Conservation (phyloP, 2,888 invertebrate species). For the Chydorus sphaericus region DNA sequence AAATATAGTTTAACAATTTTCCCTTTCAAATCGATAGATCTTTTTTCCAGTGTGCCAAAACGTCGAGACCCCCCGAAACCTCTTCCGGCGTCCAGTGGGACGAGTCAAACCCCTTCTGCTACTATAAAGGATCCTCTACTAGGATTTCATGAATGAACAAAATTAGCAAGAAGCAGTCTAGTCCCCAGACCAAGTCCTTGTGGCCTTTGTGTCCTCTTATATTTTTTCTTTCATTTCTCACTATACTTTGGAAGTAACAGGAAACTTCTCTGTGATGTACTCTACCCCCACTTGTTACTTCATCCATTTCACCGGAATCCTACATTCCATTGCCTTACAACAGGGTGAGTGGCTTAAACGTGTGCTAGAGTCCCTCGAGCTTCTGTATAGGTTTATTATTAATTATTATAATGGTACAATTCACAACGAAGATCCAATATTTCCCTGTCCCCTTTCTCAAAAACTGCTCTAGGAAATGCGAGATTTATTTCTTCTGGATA, state of each 20-base stretch:
- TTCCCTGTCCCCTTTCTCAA: too few relatives aligned
- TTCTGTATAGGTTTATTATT: too few relatives aligned
- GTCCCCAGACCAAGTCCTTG: constrained; percentile 4
- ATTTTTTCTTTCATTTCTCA: neutral
- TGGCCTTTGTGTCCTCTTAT: constrained; percentile 1
- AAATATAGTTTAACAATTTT: too few relatives aligned
- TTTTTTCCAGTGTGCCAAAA: neutral
- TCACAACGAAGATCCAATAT: too few relatives aligned
- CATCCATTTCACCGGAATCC: neutral
- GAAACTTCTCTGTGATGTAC: neutral
- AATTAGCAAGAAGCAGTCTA: neutral
- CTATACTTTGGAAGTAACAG: neutral
- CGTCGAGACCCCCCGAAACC: neutral
- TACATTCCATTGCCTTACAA: constrained; percentile 2
- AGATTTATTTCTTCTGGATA: too few relatives aligned
- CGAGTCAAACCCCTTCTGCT: neutral
- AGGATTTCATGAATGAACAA: neutral
- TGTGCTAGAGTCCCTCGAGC: too few relatives aligned
- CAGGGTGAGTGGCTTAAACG: neutral
- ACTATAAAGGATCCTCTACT: neutral
- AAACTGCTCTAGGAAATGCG: too few relatives aligned
- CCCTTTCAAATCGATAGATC: too few relatives aligned
- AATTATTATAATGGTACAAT: too few relatives aligned
- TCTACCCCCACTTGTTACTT: neutral
- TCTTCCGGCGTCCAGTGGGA: neutral